Conservation (phyloP, 53 echinoderm and acorn worm genomes). For the Apostichopus leukothele region DNA sequence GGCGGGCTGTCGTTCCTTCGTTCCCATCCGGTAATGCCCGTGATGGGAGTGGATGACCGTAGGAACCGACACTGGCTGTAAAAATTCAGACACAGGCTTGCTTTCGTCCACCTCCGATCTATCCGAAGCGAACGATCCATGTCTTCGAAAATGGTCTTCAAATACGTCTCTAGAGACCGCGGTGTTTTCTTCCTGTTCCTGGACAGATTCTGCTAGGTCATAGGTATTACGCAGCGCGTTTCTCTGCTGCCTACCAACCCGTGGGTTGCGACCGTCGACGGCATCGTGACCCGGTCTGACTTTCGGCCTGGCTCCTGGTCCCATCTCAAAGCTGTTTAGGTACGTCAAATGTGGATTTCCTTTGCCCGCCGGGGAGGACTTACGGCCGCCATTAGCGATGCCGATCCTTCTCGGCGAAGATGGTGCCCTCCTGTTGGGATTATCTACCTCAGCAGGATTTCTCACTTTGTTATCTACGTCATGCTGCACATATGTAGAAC, state of each 20-base stretch:
- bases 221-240: background rate
- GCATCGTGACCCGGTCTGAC: background rate
- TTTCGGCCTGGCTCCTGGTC: constrained; percentile 22
- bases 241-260: background rate
- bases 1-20: background rate
- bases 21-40: constrained; percentile 29
- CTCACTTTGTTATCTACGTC: too few relatives aligned
- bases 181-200: too few relatives aligned
- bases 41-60: background rate
- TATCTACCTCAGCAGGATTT: too few relatives aligned
- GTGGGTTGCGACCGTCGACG: background rate
- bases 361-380: background rate
- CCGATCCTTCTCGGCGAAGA: background rate
- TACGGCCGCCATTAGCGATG: background rate
- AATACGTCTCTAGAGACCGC: background rate
- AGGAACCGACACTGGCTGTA: constrained; percentile 37
- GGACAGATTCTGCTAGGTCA: background rate
- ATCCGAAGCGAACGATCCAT: background rate
- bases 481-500: too few relatives aligned
- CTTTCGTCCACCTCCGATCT: background rate
- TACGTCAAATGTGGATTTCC: background rate
- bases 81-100: background rate
- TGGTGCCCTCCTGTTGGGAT: background rate
- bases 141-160: background rate
- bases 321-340: background rate